Evolutionary conservation across 2,113 vertebrate species (phyloP).

Genomic region (Plestiodon gilberti): DNA sequence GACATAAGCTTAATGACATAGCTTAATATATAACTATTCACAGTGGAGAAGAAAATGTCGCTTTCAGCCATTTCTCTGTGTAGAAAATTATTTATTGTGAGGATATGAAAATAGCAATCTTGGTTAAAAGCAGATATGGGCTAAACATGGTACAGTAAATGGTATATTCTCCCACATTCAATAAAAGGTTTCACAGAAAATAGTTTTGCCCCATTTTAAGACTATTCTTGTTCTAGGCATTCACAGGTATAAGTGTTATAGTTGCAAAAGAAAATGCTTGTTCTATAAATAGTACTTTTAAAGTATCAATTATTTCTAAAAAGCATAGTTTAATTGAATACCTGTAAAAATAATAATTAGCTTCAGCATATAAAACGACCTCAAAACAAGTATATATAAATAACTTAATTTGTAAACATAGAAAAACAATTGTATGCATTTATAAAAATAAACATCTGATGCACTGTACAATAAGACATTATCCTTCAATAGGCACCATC

Average conservation of each 20-base stretch:
- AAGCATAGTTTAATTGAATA: conserved; percentile 67
- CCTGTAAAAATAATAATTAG: conserved; percentile 71
- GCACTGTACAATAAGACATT: conserved; percentile 70
- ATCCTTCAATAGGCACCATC: conserved; percentile 67
- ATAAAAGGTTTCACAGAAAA: conserved; percentile 44
- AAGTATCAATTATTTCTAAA: conserved; percentile 67
- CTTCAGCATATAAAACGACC: conserved; percentile 71
- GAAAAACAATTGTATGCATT: conserved; percentile 66
- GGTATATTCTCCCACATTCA: conserved; percentile 18
- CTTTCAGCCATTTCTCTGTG: neutral
- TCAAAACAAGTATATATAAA: conserved; percentile 75
- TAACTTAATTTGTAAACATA: conserved; percentile 79
- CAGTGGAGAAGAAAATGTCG: neutral
- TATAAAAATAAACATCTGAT: conserved; percentile 79
- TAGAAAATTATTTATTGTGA: conserved; percentile 74
- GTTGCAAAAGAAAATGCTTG: conserved; percentile 64
- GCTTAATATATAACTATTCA: neutral
- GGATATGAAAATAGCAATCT: conserved; percentile 75
- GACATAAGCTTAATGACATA: neutral
- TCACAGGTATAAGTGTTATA: conserved; percentile 66
- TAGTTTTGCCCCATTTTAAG: conserved; percentile 12
- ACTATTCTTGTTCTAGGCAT: conserved; percentile 33
- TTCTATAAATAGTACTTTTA: conserved; percentile 72
- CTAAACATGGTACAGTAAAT: conserved; percentile 35
- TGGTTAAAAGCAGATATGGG: conserved; percentile 62